Conservation (phyloP, 2,113 vertebrate genomes). For the Dermatemys mawii region DNA sequence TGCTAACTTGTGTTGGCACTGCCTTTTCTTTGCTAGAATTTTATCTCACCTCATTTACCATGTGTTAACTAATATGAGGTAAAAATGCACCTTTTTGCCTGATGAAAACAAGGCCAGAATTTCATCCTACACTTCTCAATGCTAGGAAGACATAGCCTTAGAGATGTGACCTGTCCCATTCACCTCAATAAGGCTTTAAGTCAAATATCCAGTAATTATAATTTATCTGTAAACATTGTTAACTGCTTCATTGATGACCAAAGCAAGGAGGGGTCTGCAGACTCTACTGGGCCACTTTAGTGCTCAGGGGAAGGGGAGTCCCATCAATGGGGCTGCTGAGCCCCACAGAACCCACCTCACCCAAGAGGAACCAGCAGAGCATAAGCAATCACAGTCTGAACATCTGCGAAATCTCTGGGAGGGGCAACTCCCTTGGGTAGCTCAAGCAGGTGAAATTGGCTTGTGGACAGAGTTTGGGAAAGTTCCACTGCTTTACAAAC, state of each 20-base stretch:
- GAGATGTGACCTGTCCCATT: not conserved
- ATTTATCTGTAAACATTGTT: not conserved
- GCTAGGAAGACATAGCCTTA: not conserved
- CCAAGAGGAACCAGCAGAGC: not conserved
- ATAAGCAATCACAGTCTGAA: not conserved
- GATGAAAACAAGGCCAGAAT: not conserved
- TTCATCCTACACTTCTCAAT: not conserved
- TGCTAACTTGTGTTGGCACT: not conserved
- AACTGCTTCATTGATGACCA: not conserved
- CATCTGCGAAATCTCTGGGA: not conserved
- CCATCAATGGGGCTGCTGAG: not conserved
- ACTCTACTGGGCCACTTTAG: not conserved
- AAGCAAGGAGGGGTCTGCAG: not conserved
- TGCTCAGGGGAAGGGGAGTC: not conserved
- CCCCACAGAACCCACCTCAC: not conserved
- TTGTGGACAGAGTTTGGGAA: not conserved
- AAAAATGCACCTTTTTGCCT: not conserved
- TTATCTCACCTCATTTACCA: not conserved
- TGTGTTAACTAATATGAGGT: not conserved
- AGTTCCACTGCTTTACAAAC: not conserved
- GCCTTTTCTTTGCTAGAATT: not conserved
- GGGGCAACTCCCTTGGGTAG: not conserved
- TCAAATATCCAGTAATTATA: not conserved
- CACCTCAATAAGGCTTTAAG: not conserved
- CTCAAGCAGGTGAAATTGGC: not conserved